Conservation (phyloP, 1,140 invertebrate genomes). For the Pseudoatta argentina region DNA sequence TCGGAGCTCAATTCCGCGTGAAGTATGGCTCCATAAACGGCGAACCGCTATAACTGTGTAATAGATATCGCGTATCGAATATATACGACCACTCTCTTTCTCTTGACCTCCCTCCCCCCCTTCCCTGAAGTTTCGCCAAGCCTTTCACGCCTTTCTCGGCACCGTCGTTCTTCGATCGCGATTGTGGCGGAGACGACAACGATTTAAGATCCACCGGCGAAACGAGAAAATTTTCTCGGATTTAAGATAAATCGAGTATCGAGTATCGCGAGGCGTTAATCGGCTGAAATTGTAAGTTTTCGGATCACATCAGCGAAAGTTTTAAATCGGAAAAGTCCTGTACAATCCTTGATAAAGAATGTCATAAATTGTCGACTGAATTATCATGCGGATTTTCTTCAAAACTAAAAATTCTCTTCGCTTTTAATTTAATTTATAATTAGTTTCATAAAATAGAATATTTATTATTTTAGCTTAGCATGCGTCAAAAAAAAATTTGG, state of each 20-base stretch:
- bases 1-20: slow-evolving; percentile 74
- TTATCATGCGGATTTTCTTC: background rate
- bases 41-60: slow-evolving; percentile 63
- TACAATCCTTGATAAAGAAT: background rate
- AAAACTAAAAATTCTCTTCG: background rate
- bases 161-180: slow-evolving; percentile 32
- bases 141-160: slow-evolving; percentile 40
- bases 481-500: too few species aligned
- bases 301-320: slow-evolving; percentile 9
- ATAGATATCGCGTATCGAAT: slow-evolving; percentile 75
- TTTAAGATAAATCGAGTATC: slow-evolving; percentile 34
- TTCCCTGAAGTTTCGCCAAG: background rate
- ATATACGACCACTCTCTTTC: slow-evolving; percentile 55
- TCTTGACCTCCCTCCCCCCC: background rate
- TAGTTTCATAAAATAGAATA: too few species aligned
- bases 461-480: too few species aligned
- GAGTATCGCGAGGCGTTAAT: slow-evolving; percentile 1
- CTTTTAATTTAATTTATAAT: background rate
- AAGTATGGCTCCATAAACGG: slow-evolving; percentile 77
- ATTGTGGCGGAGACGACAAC: slow-evolving; percentile 38
- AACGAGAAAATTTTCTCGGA: slow-evolving; percentile 20
- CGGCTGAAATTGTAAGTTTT: background rate
- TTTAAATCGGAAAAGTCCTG: background rate
- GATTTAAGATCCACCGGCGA: slow-evolving; percentile 26
- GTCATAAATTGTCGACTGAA: background rate